Base-by-base conservation (phyloP, 2,113 vertebrate genomes). In the Sylvicapra grimmia region DNA sequence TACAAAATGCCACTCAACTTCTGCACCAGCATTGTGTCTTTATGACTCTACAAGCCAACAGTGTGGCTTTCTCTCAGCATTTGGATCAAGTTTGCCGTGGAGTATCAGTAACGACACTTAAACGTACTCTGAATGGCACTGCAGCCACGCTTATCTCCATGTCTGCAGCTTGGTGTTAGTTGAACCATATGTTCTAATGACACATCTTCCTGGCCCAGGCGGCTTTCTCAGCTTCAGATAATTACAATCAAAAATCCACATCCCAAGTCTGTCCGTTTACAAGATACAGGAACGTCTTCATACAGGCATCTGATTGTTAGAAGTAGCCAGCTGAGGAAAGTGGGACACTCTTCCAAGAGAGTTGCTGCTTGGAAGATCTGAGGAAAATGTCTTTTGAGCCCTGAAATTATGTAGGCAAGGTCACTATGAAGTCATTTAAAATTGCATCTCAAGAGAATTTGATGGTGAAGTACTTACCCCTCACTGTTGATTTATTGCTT, bases 401-500 rank as follows among this genome's bases (percentile, higher is more conserved):
- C 95, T 93, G 82, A 93, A 97, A 96, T 97, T 97, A 83, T 44
- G 61, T 23, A 92, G 27, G 86, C 97, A 97, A 98, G 96, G 97
- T 98, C 96, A 97, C 87, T 25, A 14, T 72, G 97, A 97, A 97
- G 97, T 94, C 92, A 96, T 89, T 97, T 90, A 86, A 85, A 97
- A 97, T 86, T 97, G 61, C 87, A 40, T 87, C 83, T 96, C 51
- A 59, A 95, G 83, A 96, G 88, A 84, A 72, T 92, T 95, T 11
- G 5, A 72, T 95, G 93, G 91, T 90, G 89, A 63, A 95, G 94
- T 86, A 93, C 68, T 72, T 68, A 27, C 85, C 27, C 68, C 94
- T 92, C 72, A 12, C 90, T 7, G 85, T 47, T 98, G 97, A 98
- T 98, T 98, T 98, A 98, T 98, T 96, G 97, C 97, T 97, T 90